Evolutionary conservation across 2,888 invertebrate species (phyloP).

Genomic region (Stegana nigrithorax): DNA sequence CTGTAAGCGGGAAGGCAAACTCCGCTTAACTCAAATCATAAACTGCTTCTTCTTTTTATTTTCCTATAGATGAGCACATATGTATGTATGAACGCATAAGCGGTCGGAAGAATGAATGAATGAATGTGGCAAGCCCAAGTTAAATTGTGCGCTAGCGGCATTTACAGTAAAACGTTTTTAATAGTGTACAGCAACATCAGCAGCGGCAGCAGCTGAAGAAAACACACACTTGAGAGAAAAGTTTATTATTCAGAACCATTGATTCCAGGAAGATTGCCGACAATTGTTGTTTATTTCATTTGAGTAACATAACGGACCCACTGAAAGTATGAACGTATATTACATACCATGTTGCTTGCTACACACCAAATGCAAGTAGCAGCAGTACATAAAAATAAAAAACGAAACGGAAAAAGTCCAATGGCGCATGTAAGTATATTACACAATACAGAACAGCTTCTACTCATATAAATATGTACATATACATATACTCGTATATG

Average conservation of each 20-base stretch:
- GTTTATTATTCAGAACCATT: constrained; percentile 21
- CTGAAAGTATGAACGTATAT: neutral
- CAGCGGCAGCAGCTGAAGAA: neutral
- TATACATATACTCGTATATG: too few species aligned
- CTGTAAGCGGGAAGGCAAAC: constrained; percentile 19
- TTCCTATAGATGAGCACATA: neutral
- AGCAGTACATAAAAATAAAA: neutral
- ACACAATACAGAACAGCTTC: too few species aligned
- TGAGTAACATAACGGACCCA: neutral
- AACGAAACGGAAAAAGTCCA: neutral
- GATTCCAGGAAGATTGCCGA: constrained; percentile 19
- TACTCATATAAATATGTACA: too few species aligned
- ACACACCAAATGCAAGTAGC: neutral
- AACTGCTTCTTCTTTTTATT: constrained; percentile 39
- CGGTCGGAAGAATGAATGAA: neutral
- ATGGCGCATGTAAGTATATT: too few species aligned
- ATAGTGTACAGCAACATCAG: neutral
- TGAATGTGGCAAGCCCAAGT: neutral
- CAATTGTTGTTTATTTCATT: constrained; percentile 9
- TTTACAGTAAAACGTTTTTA: neutral
- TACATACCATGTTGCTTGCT: too few species aligned
- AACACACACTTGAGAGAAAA: neutral
- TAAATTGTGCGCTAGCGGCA: constrained; percentile 5
- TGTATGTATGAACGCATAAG: neutral
- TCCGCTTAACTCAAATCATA: constrained; percentile 54